Percentiles rank a stretch among this genome's conserved stretches.
Conservation (phyloP, 2,113 vertebrate genomes). For the Vimba vimba region DNA sequence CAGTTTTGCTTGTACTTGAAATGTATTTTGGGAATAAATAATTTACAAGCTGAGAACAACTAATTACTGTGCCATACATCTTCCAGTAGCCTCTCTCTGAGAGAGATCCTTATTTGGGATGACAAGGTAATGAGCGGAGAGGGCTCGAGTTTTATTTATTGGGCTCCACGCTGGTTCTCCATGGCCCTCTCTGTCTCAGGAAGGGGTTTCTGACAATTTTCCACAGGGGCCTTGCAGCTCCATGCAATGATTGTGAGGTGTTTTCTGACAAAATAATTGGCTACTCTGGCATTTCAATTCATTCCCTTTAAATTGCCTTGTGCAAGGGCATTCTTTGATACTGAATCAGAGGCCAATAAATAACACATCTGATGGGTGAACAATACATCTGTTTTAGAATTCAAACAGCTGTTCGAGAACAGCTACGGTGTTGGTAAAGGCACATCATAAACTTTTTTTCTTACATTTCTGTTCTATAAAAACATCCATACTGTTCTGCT, state of each 20-base stretch:
- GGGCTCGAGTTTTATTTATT: slow-evolving; percentile 70
- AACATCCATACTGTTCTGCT: slow-evolving; percentile 25
- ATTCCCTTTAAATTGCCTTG: slow-evolving; percentile 65
- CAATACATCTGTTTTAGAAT: not conserved
- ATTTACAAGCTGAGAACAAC: slow-evolving; percentile 37
- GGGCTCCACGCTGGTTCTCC: slow-evolving; percentile 39
- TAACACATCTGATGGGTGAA: slow-evolving; percentile 4
- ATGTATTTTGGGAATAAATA: slow-evolving; percentile 31
- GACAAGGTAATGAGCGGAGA: slow-evolving; percentile 71
- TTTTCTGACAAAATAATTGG: slow-evolving; percentile 76
- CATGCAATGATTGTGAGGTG: slow-evolving; percentile 56
- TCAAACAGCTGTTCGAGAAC: not conserved
- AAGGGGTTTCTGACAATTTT: slow-evolving; percentile 50
- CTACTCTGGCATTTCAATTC: slow-evolving; percentile 71
- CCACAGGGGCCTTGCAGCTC: slow-evolving; percentile 40
- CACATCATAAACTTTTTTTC: not conserved
- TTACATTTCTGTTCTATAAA: not conserved
- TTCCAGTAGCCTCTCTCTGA: slow-evolving; percentile 25
- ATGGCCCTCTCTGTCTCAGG: slow-evolving; percentile 51
- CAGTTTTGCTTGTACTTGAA: slow-evolving; percentile 24
- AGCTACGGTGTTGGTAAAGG: not conserved
- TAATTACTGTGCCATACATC: slow-evolving; percentile 49
- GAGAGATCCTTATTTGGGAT: slow-evolving; percentile 63
- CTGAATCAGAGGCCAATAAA: slow-evolving; percentile 55
- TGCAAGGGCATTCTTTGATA: slow-evolving; percentile 66